Conservation (phyloP, 2,888 invertebrate genomes). For the Tanytarsus gracilentus region DNA sequence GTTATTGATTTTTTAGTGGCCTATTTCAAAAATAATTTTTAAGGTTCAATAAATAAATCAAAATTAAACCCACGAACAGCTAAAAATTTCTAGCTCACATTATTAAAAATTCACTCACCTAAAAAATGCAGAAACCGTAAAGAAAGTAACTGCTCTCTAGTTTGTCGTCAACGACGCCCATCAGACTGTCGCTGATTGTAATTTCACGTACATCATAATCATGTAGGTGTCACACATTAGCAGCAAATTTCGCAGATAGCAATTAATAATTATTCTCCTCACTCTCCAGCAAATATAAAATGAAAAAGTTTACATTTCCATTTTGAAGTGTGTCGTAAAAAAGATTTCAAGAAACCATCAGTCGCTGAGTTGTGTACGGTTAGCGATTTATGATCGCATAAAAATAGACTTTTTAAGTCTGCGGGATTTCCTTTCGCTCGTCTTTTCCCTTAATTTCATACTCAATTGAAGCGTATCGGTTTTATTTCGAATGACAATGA, state of each 20-base stretch:
- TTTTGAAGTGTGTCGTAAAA: background rate
- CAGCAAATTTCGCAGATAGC: background rate
- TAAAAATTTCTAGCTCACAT: no score
- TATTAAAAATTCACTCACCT: no score
- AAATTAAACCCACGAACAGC: no score
- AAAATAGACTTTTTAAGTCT: conserved; percentile 21
- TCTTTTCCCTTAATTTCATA: background rate
- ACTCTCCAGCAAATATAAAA: background rate
- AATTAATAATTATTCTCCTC: background rate
- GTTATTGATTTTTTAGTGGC: no score
- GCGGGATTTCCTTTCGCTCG: conserved; percentile 18
- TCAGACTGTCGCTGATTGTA: background rate
- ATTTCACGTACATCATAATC: background rate
- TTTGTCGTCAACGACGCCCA: background rate
- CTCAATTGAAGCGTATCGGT: conserved; percentile 14
- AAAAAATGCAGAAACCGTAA: no score
- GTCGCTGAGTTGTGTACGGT: background rate
- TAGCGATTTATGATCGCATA: conserved; percentile 1
- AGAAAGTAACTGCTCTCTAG: background rate
- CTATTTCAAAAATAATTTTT: no score
- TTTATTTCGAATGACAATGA: conserved; percentile 1
- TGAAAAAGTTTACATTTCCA: background rate
- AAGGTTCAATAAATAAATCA: no score
- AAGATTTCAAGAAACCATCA: background rate
- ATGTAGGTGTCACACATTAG: conserved; percentile 9